Conservation (phyloP, 1,140 invertebrate species). For the Helicorthomorpha holstii region DNA sequence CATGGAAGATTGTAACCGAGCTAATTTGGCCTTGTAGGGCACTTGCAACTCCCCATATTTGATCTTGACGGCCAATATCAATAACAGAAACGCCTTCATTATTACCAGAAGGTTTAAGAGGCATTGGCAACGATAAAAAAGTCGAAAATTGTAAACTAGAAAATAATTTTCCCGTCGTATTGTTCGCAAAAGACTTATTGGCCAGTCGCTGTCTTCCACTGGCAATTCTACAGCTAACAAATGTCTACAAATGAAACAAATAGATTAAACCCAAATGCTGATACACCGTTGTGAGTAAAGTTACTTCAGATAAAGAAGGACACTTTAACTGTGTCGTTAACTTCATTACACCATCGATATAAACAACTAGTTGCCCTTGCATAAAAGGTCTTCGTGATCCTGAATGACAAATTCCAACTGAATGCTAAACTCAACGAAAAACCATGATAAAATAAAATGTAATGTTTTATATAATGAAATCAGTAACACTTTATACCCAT, state of each 20-base stretch:
- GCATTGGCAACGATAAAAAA: slow-evolving; percentile 5
- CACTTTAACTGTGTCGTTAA: slow-evolving; percentile 37
- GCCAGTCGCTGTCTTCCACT: not conserved
- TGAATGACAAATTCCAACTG: slow-evolving; percentile 36
- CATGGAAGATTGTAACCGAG: slow-evolving; percentile 33
- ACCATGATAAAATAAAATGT: not conserved
- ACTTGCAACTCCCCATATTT: slow-evolving; percentile 29
- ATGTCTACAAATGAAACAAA: slow-evolving; percentile 24
- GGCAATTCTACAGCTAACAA: slow-evolving; percentile 32
- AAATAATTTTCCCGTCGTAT: not conserved
- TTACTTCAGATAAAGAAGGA: slow-evolving; percentile 37
- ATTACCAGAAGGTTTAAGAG: slow-evolving; percentile 16
- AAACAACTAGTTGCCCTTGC: slow-evolving; percentile 39
- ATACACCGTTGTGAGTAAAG: slow-evolving; percentile 5
- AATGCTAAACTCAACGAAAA: slow-evolving; percentile 29
- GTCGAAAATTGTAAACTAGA: slow-evolving; percentile 2
- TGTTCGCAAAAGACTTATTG: not conserved
- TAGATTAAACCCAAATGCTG: not conserved
- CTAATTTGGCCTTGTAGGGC: slow-evolving; percentile 34
- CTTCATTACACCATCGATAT: slow-evolving; percentile 39
- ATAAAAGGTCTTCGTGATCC: slow-evolving; percentile 39
- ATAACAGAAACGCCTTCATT: slow-evolving; percentile 34
- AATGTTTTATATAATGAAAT: not conserved
- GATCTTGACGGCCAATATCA: slow-evolving; percentile 33
- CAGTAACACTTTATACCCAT: slow-evolving; percentile 27